Base-by-base conservation (phyloP, 2,888 invertebrate species). In the Nyleta sp. region DNA sequence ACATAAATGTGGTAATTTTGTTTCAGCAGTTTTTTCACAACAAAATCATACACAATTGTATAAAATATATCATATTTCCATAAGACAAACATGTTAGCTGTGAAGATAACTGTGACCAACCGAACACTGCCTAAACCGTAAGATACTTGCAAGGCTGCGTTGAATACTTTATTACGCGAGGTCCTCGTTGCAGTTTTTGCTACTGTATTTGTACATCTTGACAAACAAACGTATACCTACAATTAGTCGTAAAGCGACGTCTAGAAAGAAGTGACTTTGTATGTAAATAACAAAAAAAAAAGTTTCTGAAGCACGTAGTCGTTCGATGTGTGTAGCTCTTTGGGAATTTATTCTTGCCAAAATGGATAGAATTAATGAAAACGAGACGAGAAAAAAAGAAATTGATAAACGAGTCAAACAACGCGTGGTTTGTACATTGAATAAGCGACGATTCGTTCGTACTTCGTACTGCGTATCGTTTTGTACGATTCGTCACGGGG, bases 161-260 rank as follows among this genome's bases (percentile, higher is more conserved):
- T 85, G 83, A 88, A 87, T 83, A 83, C 81, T 83, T 84, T 86
- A 77, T 59, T 50, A 76, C 73, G 76, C 82, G 76, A 81, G 78
- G 73, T 76, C 80, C 60, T 74, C 64, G 82, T 82, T 84, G 79
- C 83, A 82, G 83, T 82, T 82, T 87, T 88, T 88, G 85, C 86
- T 87, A 88, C 85, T 81, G 85, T 85, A 87, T 87, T 88, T 88
- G 84, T 88, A 88, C 84, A 87, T 86, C 82, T 83, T 62, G 50
- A 71, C 20, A 71, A 65, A 68, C 38, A 55, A 53, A 50, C 31
- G 38, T 70, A 65, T 70, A 70, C 60, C 33, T 65, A 68, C 48
- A 62, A 28, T 64, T 79, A 75, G 68, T 22, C 33, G n/a, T 71
- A 78, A 59, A 31, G 17, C 42, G 60, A 17, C 48, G 57, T 60